Conservation (phyloP, 2,113 vertebrate genomes). For the Lampris incognitus region DNA sequence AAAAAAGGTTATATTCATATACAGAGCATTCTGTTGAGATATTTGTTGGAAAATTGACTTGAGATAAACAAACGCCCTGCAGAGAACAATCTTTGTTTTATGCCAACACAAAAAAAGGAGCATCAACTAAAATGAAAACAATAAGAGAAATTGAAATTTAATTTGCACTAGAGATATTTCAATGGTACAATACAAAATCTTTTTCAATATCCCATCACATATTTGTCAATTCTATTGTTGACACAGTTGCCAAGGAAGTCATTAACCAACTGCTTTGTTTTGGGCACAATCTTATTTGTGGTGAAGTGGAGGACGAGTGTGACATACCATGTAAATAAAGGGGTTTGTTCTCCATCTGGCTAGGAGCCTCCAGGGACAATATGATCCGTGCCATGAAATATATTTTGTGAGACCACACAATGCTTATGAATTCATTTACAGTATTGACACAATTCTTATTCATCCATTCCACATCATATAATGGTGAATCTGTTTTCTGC, state of each 20-base stretch:
- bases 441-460: conserved; percentile 33
- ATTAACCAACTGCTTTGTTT: conserved; percentile 77
- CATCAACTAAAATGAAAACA: conserved; percentile 39
- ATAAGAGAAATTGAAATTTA: background rate
- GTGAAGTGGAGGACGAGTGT: conserved; percentile 71
- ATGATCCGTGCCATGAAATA: conserved; percentile 62
- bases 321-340: conserved; percentile 73
- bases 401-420: conserved; percentile 53
- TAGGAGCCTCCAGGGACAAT: conserved; percentile 66
- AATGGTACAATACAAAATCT: conserved; percentile 28
- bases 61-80: conserved; percentile 16
- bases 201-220: conserved; percentile 65
- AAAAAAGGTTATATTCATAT: background rate
- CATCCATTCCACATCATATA: conserved; percentile 28
- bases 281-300: conserved; percentile 73
- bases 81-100: background rate
- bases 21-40: conserved; percentile 28
- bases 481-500: conserved; percentile 1
- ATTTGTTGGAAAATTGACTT: conserved; percentile 31
- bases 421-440: conserved; percentile 49
- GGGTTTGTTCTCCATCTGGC: conserved; percentile 73
- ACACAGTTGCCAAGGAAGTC: conserved; percentile 65
- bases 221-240: conserved; percentile 62
- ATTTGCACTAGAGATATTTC: conserved; percentile 19
- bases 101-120: conserved; percentile 29